Base-by-base conservation (phyloP, 2,113 vertebrate species). In the Labrus mixtus region DNA sequence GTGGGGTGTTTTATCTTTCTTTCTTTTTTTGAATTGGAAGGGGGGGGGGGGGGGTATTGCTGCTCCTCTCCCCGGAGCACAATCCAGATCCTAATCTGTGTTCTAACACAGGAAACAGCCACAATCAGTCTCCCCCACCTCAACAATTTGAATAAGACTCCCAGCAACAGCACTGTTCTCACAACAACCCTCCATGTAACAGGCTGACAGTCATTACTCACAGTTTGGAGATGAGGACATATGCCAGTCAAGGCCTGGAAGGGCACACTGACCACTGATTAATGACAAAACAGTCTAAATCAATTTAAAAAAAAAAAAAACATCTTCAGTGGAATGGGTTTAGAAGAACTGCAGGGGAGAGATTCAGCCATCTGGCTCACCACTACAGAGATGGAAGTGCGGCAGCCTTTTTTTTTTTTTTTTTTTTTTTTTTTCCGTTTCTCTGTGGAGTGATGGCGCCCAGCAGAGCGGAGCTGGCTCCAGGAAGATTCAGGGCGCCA, bases 11-110 rank as follows among this genome's bases (percentile, higher is more conserved):
- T 48, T 33, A 33, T 33, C 29, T 33, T 33, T 33, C 6, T 33
- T 29, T 29, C 5, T 29, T 29, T 33, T 33, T 33, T 33, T 33
- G 29, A 3, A 33, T 33, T 13, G 46, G 3, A 8, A 23, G 45
- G 25, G 68, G 48, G 23, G 41, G 63, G 17, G 16, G 7, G 23
- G 66, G 70, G 68, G 68, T 36, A 64, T 51, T 71, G 50, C 61
- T 67, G 60, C 41, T 82, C 75, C 69, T 81, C 62, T 85, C 78
- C 76, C 71, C 9, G 16, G 53, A 64, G 78, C 55, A 69, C 51
- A 65, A 74, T 73, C 69, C 83, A 83, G 91, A 92, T 90, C 71
- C 67, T 89, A 79, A 93, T 94, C 90, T 68, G 46, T 54, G 66
- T 67, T 65, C 56, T 36, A 58, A 61, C 59, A 17, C 76, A 84